phyloP scores from a whole-genome alignment of 1,140 invertebrate genomes.

The Temnothorax longispinosus region DNA sequence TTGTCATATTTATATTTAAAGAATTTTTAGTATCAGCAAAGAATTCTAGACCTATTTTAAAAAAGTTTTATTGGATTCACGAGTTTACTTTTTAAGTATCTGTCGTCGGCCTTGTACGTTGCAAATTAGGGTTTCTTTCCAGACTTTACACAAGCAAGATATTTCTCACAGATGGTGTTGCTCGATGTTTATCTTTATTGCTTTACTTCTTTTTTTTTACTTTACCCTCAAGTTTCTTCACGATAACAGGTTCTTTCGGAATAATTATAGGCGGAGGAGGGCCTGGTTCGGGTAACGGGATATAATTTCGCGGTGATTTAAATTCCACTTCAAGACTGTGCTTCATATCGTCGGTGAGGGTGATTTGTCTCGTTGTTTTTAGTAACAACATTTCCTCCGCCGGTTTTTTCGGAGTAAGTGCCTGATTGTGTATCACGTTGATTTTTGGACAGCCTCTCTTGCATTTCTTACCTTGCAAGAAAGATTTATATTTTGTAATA shows the following conservation, averaged over 20 bases:
- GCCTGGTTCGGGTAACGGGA: constrained; percentile 69
- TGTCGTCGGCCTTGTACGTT: background rate
- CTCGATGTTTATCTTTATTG: constrained; percentile 34
- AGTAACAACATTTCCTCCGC: constrained; percentile 77
- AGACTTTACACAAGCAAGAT: constrained; percentile 16
- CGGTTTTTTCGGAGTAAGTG: constrained; percentile 66
- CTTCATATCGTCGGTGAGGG: constrained; percentile 63
- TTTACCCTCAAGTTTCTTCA: constrained; percentile 11
- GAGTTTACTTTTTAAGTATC: background rate
- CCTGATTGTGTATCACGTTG: constrained; percentile 68
- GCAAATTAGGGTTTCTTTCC: background rate
- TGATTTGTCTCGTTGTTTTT: constrained; percentile 68
- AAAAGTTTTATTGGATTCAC: background rate
- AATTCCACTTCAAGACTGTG: constrained; percentile 79
- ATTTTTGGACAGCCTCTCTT: constrained; percentile 71
- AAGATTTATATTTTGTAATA: background rate
- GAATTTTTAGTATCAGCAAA: background rate
- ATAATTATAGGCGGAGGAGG: constrained; percentile 72
- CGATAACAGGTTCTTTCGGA: constrained; percentile 39
- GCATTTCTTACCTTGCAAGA: constrained; percentile 70
- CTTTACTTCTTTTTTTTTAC: constrained; percentile 59
- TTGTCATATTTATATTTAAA: background rate
- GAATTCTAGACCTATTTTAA: background rate
- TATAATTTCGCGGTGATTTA: constrained; percentile 80
- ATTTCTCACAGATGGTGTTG: constrained; percentile 1